Conservation (phyloP, 1,140 invertebrate species). For the Arion vulgaris region DNA sequence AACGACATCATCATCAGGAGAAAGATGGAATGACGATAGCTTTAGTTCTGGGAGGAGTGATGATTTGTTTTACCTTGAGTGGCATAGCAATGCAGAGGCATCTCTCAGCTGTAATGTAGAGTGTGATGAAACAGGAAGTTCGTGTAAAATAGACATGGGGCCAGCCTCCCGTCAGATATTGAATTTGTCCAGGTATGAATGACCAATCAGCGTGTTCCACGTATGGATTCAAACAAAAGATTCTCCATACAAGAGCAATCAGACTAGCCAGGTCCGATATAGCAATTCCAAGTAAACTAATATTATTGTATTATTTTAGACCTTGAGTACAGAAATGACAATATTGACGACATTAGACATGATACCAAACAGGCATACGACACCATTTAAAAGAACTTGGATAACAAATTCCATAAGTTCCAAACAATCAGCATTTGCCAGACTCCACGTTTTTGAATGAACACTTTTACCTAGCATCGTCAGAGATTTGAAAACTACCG, state of each 20-base stretch:
- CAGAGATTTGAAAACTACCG: too few species aligned
- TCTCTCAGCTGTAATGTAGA: background rate
- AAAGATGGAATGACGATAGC: background rate
- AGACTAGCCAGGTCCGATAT: background rate
- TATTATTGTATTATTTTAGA: background rate
- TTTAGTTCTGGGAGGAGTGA: background rate
- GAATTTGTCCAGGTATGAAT: background rate
- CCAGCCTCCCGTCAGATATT: background rate
- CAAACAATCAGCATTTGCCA: too few species aligned
- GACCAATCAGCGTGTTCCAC: background rate
- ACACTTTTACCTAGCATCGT: too few species aligned
- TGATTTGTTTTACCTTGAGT: background rate
- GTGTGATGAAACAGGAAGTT: background rate
- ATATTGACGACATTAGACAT: background rate
- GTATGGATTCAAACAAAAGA: background rate
- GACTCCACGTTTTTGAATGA: too few species aligned
- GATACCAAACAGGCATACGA: background rate
- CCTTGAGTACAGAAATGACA: background rate
- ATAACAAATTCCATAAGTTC: background rate
- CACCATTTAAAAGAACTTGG: background rate
- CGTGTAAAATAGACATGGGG: background rate
- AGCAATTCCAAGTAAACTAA: background rate
- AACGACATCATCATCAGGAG: background rate
- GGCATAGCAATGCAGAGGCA: slow-evolving; percentile 4
- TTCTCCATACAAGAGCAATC: background rate